phyloP scores from a whole-genome alignment of 2,113 vertebrate species.

The Reinhardtius hippoglossoides region DNA sequence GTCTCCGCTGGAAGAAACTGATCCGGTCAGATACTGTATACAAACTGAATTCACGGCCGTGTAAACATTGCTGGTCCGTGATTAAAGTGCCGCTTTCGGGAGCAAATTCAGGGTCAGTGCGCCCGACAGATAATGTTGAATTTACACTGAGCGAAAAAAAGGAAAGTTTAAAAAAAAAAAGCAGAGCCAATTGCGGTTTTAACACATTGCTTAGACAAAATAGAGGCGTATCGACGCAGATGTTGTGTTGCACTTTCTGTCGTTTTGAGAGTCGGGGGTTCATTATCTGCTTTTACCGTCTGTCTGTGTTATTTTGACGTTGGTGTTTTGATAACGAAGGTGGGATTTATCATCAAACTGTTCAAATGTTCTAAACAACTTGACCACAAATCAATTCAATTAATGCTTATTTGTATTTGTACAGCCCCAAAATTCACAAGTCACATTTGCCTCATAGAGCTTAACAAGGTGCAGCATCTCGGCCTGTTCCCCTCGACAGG shows the following conservation, averaged over 20 bases:
- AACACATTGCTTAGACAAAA: not conserved
- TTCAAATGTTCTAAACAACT: not conserved
- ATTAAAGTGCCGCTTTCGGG: not conserved
- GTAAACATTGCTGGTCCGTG: slow-evolving; percentile 13
- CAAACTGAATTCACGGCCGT: not conserved
- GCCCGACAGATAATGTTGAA: slow-evolving; percentile 2
- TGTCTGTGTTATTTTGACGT: not conserved
- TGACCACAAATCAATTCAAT: not conserved
- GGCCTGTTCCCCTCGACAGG: no score
- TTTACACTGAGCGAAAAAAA: slow-evolving; percentile 6
- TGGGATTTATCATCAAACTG: not conserved
- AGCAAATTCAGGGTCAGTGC: slow-evolving; percentile 4
- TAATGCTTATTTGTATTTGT: no score
- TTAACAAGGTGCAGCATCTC: no score
- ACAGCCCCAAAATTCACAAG: no score
- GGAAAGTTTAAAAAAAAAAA: not conserved
- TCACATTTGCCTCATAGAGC: no score
- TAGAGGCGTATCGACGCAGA: no score
- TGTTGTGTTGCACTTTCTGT: not conserved
- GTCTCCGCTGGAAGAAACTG: slow-evolving; percentile 32
- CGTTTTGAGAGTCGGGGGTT: not conserved
- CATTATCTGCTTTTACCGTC: not conserved
- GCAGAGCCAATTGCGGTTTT: not conserved
- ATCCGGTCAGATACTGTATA: slow-evolving; percentile 6
- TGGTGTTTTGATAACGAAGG: not conserved